Evolutionary conservation across 1,140 invertebrate species (phyloP).

Genomic region (Zaprionus ornatus): DNA sequence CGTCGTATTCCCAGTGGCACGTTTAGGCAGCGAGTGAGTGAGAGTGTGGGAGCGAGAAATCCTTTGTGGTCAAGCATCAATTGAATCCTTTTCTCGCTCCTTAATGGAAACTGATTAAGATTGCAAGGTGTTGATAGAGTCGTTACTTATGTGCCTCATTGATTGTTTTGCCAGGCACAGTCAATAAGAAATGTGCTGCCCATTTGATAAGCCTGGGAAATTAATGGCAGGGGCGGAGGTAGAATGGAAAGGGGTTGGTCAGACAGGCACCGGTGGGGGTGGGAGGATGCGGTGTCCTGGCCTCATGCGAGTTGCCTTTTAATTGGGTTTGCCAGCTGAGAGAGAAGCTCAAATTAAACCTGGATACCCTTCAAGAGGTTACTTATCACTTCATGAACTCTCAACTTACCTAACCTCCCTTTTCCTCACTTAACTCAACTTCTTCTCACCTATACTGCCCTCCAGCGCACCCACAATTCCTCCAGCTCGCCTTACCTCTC

Average conservation of each 20-base stretch:
- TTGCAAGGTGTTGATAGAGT: conserved; percentile 50
- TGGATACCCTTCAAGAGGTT: too few relatives aligned
- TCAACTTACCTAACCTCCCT: neutral
- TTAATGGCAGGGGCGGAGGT: conserved; percentile 20
- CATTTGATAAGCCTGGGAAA: conserved; percentile 25
- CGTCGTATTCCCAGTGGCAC: conserved; percentile 68
- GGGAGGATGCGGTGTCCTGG: neutral
- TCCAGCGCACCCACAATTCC: too few relatives aligned
- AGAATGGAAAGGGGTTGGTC: neutral
- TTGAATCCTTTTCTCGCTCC: conserved; percentile 66
- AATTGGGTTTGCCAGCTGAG: conserved; percentile 7
- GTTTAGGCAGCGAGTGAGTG: conserved; percentile 33
- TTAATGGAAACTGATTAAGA: conserved; percentile 78
- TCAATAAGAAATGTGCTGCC: conserved; percentile 6
- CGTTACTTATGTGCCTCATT: conserved; percentile 74
- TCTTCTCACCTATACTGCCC: too few relatives aligned
- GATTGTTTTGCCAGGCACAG: conserved; percentile 57
- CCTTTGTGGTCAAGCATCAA: conserved; percentile 77
- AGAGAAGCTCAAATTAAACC: too few relatives aligned
- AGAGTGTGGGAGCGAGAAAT: conserved; percentile 1
- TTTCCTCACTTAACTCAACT: too few relatives aligned
- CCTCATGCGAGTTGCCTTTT: neutral
- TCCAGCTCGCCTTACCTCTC: too few relatives aligned
- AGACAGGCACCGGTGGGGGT: neutral
- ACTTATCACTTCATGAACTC: neutral